Conservation (phyloP, 2,888 invertebrate genomes). For the Leptogaster cylindrica region DNA sequence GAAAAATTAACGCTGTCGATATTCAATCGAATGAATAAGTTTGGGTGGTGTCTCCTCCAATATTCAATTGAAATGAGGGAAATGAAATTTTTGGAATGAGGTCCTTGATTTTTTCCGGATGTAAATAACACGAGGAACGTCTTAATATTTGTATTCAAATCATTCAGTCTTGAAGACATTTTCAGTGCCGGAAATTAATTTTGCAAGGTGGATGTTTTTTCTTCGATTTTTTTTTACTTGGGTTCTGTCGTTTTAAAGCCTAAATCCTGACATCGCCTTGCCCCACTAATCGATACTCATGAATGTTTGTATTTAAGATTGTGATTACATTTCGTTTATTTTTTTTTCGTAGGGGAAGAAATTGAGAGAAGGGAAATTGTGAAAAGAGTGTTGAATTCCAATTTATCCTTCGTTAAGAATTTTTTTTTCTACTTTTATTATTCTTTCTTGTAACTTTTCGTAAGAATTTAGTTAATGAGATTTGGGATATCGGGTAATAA, state of each 20-base stretch:
- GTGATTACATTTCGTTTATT: no score
- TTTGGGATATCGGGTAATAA: slow-evolving; percentile 16
- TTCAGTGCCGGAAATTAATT: slow-evolving; percentile 16
- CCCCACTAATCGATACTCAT: no score
- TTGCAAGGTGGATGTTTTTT: no score
- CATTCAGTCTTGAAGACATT: neutral
- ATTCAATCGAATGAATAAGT: no score
- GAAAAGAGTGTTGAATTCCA: neutral
- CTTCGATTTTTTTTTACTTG: no score
- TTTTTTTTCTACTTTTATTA: neutral
- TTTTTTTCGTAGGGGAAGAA: neutral
- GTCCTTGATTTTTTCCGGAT: no score
- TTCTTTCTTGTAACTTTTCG: neutral
- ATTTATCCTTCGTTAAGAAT: neutral
- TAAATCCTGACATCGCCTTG: neutral
- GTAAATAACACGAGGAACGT: neutral
- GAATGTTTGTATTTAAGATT: no score
- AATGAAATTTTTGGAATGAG: no score
- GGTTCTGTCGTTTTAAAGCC: neutral
- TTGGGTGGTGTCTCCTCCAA: no score
- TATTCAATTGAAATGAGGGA: no score
- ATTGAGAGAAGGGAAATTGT: neutral
- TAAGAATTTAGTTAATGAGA: slow-evolving; percentile 14
- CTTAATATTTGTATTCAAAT: slow-evolving; percentile 12
- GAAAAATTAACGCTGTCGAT: no score